Evolutionary conservation across 2,797 vertebrate species (phyloP), one percentile per base, ranked within the genome.

Genomic region (Sebastes minor): DNA sequence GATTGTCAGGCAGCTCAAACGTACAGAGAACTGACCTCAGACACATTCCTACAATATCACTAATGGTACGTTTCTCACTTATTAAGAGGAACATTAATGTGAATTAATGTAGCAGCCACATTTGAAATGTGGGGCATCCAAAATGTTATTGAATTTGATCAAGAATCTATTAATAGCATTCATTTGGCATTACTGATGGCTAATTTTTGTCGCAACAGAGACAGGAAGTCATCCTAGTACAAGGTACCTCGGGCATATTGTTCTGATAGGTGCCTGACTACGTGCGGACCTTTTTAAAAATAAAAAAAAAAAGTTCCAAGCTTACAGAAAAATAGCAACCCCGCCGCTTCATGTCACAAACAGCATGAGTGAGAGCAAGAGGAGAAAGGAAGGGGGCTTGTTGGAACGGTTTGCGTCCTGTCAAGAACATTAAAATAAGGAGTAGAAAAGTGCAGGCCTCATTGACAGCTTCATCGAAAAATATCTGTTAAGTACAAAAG

Each of bases 381-480:
- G 71, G 83, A 80, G 70, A 72, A 64, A 67, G 86, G 56, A 55
- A 67, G 49, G 14, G 25, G 38, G 25, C 80, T 71, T 46, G 78
- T 66, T 72, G 81, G 68, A 88, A 81, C 73, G 33, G 85, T 85
- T 88, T 70, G 81, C 42, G 71, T 84, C 80, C 84, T 69, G 71
- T 82, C 55, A 33, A 72, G 83, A 88, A 90, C 88, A 86, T 90
- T 87, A 90, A 92, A 93, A 93, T 81, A 82, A 94, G 87, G 80
- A 94, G 93, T 95, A 95, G 94, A 96, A 96, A 96, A 96, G 95
- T 96, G 95, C 95, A 96, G 95, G 94, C 94, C 94, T 95, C 93
- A 32, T 85, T 77, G 91, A 94, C 93, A 91, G 90, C 92, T 92
- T 94, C 94, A 90, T 96, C 85, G 83, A 95, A 96, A 96, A 96